phyloP scores from a whole-genome alignment of 2,888 invertebrate species.

The Tachina lurida region DNA sequence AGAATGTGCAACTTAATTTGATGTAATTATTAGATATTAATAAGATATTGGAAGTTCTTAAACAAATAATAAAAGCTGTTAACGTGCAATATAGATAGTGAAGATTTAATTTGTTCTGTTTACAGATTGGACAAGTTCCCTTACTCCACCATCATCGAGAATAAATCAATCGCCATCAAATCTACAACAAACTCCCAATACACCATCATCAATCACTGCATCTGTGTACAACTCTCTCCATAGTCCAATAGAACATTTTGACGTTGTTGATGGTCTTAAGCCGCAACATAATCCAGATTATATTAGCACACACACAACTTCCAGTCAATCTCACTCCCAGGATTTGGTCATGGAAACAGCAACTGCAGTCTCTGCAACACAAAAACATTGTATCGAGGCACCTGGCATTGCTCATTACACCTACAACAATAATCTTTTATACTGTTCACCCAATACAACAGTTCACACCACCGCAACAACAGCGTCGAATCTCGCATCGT shows the following conservation, averaged over 20 bases:
- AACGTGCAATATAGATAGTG: too few species aligned
- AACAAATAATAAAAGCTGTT: too few species aligned
- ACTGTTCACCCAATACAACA: slow-evolving; percentile 60
- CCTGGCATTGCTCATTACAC: slow-evolving; percentile 56
- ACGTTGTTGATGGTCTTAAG: slow-evolving; percentile 71
- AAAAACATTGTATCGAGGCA: slow-evolving; percentile 57
- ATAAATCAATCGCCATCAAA: slow-evolving; percentile 53
- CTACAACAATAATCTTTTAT: slow-evolving; percentile 72
- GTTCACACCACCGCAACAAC: slow-evolving; percentile 33
- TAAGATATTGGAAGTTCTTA: too few species aligned
- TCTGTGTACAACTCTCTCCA: slow-evolving; percentile 39
- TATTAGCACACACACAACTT: slow-evolving; percentile 51
- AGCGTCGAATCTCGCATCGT: slow-evolving; percentile 41
- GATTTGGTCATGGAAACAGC: slow-evolving; percentile 73
- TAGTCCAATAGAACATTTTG: slow-evolving; percentile 68
- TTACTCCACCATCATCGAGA: slow-evolving; percentile 79
- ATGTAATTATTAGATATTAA: too few species aligned
- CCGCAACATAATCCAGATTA: slow-evolving; percentile 58
- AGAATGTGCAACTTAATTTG: too few species aligned
- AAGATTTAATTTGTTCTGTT: too few species aligned
- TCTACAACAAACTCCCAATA: slow-evolving; percentile 69
- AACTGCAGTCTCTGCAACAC: slow-evolving; percentile 62
- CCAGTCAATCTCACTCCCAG: slow-evolving; percentile 60
- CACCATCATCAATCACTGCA: slow-evolving; percentile 71
- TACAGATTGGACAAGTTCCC: slow-evolving; percentile 82